phyloP scores from a whole-genome alignment of 2,797 vertebrate species.

The Epinephelus coioides region DNA sequence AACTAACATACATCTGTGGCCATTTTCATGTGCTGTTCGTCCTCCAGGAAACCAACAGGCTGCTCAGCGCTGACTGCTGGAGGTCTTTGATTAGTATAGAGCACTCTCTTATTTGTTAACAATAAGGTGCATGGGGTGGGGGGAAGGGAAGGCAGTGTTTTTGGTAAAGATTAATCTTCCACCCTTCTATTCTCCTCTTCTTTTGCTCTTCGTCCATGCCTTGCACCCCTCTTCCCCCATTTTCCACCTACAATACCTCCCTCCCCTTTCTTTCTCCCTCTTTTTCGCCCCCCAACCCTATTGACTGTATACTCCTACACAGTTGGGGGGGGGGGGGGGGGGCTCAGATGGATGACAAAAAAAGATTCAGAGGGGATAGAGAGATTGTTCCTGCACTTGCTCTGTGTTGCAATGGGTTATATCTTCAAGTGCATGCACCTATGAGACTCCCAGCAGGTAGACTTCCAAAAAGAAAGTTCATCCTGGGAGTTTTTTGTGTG shows the following conservation, averaged over 20 bases:
- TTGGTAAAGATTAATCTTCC: conserved; percentile 88
- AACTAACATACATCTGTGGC: conserved; percentile 82
- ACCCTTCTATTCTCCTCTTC: conserved; percentile 80
- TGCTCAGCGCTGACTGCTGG: conserved; percentile 80
- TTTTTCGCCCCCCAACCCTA: conserved; percentile 65
- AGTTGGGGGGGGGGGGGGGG: conserved; percentile 56
- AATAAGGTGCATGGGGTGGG: conserved; percentile 84
- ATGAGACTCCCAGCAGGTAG: conserved; percentile 24
- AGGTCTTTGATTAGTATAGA: conserved; percentile 84
- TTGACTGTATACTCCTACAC: conserved; percentile 84
- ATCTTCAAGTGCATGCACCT: conserved; percentile 36
- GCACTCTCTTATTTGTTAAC: conserved; percentile 83
- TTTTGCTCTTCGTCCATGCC: conserved; percentile 71
- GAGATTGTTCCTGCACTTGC: conserved; percentile 52
- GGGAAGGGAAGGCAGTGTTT: conserved; percentile 77
- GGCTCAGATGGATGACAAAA: conserved; percentile 69
- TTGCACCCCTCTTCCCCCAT: conserved; percentile 63
- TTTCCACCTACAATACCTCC: conserved; percentile 75
- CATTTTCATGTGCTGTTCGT: conserved; percentile 80
- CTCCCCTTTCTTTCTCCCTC: conserved; percentile 70
- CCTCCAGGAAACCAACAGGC: conserved; percentile 80
- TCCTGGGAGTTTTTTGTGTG: conserved; percentile 10
- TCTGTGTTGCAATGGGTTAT: conserved; percentile 18
- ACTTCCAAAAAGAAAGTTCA: conserved; percentile 16
- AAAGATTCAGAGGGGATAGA: conserved; percentile 53